These are phyloP conservation scores for Hycleus phaleratus DNA, from an alignment of 1,140 invertebrate genomes.

Conservation along the genomic window DNA sequence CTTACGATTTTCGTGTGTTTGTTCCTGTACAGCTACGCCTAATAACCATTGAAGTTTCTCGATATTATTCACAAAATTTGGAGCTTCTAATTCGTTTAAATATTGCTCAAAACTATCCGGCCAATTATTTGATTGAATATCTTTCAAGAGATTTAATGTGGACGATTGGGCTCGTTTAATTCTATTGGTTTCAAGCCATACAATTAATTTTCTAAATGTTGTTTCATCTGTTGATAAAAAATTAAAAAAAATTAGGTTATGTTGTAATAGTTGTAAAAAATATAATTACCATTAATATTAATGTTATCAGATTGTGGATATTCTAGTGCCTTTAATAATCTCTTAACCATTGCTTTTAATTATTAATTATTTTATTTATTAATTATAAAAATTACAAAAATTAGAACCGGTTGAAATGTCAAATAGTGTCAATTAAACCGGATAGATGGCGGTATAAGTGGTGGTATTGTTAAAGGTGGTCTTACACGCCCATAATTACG, in stretches of 20 bases:
- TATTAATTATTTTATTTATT: no score
- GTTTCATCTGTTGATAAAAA: conserved; percentile 36
- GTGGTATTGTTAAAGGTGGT: no score
- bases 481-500: no score
- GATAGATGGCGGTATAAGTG: no score
- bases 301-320: conserved; percentile 64
- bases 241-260: conserved; percentile 17
- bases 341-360: conserved; percentile 19
- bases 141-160: conserved; percentile 62
- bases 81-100: conserved; percentile 63
- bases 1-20: conserved; percentile 75
- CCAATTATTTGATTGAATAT: conserved; percentile 61
- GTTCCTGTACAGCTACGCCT: conserved; percentile 70
- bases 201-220: conserved; percentile 68
- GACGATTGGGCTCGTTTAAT: conserved; percentile 84
- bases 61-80: conserved; percentile 42
- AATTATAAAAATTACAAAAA: no score
- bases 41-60: conserved; percentile 83
- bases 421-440: no score
- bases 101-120: conserved; percentile 65
- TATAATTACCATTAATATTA: conserved; percentile 53
- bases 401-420: no score
- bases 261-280: background rate
- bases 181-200: conserved; percentile 93
- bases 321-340: conserved; percentile 50